Evolutionary conservation across 2,113 vertebrate genomes (phyloP), one percentile per base, ranked within the genome.

Genomic region (Spizaetus ornatus): DNA sequence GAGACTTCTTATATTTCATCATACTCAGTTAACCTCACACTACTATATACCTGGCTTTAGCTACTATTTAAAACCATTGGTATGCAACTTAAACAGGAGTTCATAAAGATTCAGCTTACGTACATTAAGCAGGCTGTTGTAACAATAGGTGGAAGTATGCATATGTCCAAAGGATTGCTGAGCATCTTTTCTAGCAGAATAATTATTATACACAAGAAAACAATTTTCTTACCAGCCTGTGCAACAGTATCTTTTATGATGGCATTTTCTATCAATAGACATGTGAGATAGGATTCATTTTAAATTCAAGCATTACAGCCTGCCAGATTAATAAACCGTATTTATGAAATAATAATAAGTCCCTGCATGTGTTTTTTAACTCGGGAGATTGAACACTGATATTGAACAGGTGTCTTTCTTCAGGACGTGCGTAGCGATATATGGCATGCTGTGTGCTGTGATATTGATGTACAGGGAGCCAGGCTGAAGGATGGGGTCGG

Each of bases 301-400:
- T 74, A 82, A 74, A 95, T 84, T 93, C 86, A 76, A 70, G 63
- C 65, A 61, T 91, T 95, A 63, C 42, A 76, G 56, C 69, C 83
- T 56, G 52, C 55, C 43, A 59, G 69, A 91, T 87, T 95, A 95
- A 89, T 92, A 95, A 93, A 63, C 80, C 61, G 15, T 67, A 88
- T 84, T 95, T 91, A 84, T 93, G 78, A 89, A 96, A 91, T 86
- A 83, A 88, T 91, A 90, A 70, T 73, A 92, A 40, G 38, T 74
- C 58, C 71, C 53, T 65, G 58, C 61, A 69, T 73, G 38, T 66
- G 29, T 56, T 87, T 88, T 93, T 95, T 94, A 76, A 48, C 74
- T 86, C 32, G 71, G 71, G 72, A 93, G 80, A 76, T 63, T 79
- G 83, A 72, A 72, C 80, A 52, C 23, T 52, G 38, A 13, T 94